Evolutionary conservation across 1,140 invertebrate genomes (phyloP).

Genomic region (Drosophila biarmipes): DNA sequence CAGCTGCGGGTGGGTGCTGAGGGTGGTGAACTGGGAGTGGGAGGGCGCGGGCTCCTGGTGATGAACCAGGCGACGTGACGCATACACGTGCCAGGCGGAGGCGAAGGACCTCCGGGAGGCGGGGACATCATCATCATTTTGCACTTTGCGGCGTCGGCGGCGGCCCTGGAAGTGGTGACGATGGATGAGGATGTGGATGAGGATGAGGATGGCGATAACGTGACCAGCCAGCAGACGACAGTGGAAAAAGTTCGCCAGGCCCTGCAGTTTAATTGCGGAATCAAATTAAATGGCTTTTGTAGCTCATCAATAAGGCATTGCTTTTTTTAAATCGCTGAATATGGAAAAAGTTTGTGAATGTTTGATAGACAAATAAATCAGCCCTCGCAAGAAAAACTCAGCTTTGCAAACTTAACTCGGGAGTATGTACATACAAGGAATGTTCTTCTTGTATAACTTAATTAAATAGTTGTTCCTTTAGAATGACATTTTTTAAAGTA

Average conservation of each 20-base stretch:
- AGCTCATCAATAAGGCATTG: constrained; percentile 6
- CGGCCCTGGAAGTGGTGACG: constrained; percentile 3
- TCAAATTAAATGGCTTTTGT: constrained; percentile 18
- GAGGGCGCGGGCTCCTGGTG: constrained; percentile 11
- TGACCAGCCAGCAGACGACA: constrained; percentile 42
- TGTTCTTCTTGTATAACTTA: not conserved
- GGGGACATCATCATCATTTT: constrained; percentile 57
- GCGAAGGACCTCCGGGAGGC: constrained; percentile 9
- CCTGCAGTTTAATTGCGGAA: constrained; percentile 33
- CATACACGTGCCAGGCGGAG: constrained; percentile 50
- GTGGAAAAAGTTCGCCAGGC: constrained; percentile 35
- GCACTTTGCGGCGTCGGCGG: constrained; percentile 34
- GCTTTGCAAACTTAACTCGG: too few species aligned
- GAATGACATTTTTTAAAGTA: too few species aligned
- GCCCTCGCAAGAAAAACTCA: too few species aligned
- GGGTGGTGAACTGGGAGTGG: not conserved
- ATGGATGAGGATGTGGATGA: too few species aligned
- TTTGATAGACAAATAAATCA: not conserved
- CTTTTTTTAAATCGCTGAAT: not conserved
- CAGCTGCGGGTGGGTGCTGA: constrained; percentile 18
- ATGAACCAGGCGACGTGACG: constrained; percentile 48
- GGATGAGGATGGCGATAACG: constrained; percentile 33
- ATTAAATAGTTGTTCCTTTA: too few species aligned
- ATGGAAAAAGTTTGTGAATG: not conserved
- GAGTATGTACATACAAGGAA: too few species aligned